Base-by-base conservation (phyloP, 64 coral and sea anemone genomes). In the Anthopleura sola region DNA sequence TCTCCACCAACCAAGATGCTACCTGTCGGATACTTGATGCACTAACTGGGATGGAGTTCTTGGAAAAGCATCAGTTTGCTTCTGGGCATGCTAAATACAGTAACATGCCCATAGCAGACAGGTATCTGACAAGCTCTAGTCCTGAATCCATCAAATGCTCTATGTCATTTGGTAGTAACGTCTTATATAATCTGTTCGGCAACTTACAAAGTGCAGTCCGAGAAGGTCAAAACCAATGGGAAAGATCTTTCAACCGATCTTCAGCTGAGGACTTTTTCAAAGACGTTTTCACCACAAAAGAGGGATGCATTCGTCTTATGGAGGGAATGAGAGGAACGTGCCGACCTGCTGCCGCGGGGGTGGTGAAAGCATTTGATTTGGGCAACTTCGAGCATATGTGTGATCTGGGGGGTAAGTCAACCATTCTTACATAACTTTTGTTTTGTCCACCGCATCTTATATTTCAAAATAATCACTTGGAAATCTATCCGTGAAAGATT, bases 161-260 rank as follows among this genome's bases (percentile, higher is more conserved):
- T 36, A 58, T 86, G 39, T 28, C 24, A 21, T 58, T 88, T 32
- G 76, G 78, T 9, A 78, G 71, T n/a, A 86, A 76, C 36, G 37
- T 86, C 28, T 36, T 83, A 1, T 86, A 87, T 8, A 84, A 36
- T 0, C 50, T 94, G 15, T 78, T 94, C 17, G 78, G 78, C 21
- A 78, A 86, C 23, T 37, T 90, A 28, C 68, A 83, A 3, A 87
- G 36, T 47, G 92, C 85, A 36, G 64, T 90, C 6, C 78, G 32
- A 6, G 92, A 94, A 29, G 92, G 92, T 19, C 60, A 64, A 26
- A 89, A 76, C 55, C 92, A 90, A 75, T 94, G 92, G 92, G 26
- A 78, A 49, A 90, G 50, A 14, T 85, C 92, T 3, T 93, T 93
- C 34, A 82, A 81, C 16, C n/a, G 48, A 14, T 82, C 87, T 12